Base-by-base conservation (phyloP, 2,113 vertebrate genomes). In the Meles meles region DNA sequence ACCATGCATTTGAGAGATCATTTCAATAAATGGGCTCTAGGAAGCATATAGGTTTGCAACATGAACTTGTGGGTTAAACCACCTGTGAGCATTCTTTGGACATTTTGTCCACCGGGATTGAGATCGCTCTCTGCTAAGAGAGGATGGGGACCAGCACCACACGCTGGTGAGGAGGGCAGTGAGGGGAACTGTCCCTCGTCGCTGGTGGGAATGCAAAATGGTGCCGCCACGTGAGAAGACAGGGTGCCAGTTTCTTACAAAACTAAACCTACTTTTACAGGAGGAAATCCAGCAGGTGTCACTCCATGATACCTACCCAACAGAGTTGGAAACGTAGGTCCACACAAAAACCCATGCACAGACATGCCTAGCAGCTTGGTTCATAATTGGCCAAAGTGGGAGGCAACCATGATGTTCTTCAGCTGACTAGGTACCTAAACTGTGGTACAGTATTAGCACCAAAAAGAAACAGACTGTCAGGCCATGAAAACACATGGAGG, bases 1-100 rank as follows among this genome's bases (percentile, higher is more conserved):
- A 98, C 95, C 95, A 87, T 71, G 15, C 93, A 76, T 96, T 96
- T 80, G 90, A 69, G 82, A 98, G 97, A 96, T 31, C 90, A 88
- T 90, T 95, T 97, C 89, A 39, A 15, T 88, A 90, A 97, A 97
- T 37, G 20, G 18, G 0, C 69, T 97, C 97, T 97, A 90, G 2
- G 31, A 6, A 63, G 27, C 47, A 37, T 77, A 31, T 55, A 55
- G 52, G 27, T 7, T 21, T 52, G 34, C 21, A 67, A 18, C 10
- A 4, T 17, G 59, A 42, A 84, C 31, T 27, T 55, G 77, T 44
- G 7, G 31, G 42, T 76, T 52, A 42, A 65, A 21, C 4, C 44
- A 5, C 8, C 39, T 31, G 31, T 18, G 34, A 59, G 4, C 31
- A 12, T 31, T 61, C 37, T 15, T 39, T 2, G 29, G 9, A 59